Conservation (phyloP, 2,888 invertebrate genomes). For the Xylocampa areola region DNA sequence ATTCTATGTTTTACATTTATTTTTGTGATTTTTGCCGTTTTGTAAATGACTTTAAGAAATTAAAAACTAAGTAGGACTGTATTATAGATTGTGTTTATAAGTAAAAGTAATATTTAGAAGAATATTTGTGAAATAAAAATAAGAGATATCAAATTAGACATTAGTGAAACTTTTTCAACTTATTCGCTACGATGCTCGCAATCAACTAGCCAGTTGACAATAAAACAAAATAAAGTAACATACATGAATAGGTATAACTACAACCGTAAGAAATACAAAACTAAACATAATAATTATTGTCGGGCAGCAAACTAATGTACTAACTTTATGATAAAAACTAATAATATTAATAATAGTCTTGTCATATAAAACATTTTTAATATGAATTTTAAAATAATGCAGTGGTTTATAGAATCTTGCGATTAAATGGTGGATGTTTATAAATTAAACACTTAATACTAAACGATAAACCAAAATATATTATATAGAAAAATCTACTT, state of each 20-base stretch:
- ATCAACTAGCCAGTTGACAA: slow-evolving; percentile 49
- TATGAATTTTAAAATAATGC: slow-evolving; percentile 52
- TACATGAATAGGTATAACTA: slow-evolving; percentile 66
- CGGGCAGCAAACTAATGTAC: slow-evolving; percentile 80
- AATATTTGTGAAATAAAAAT: background rate
- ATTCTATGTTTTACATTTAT: slow-evolving; percentile 17
- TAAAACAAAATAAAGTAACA: slow-evolving; percentile 62
- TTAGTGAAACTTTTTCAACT: slow-evolving; percentile 29
- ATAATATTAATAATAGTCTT: slow-evolving; percentile 74
- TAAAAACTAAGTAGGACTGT: background rate
- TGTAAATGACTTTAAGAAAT: background rate
- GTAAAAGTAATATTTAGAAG: background rate
- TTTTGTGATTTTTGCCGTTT: background rate
- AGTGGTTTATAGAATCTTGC: slow-evolving; percentile 62
- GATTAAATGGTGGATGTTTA: slow-evolving; percentile 71
- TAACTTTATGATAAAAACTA: slow-evolving; percentile 70
- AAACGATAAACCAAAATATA: slow-evolving; percentile 66
- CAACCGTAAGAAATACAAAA: slow-evolving; percentile 70
- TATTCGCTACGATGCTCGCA: slow-evolving; percentile 67
- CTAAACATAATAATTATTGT: slow-evolving; percentile 79
- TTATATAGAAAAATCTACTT: slow-evolving; percentile 54
- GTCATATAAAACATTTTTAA: slow-evolving; percentile 70
- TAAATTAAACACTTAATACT: slow-evolving; percentile 74
- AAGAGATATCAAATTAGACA: slow-evolving; percentile 18
- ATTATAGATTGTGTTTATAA: slow-evolving; percentile 1